These are phyloP conservation scores for Urocynchramus pylzowi DNA, from an alignment of 2,113 vertebrate species.

Conservation along the genomic window DNA sequence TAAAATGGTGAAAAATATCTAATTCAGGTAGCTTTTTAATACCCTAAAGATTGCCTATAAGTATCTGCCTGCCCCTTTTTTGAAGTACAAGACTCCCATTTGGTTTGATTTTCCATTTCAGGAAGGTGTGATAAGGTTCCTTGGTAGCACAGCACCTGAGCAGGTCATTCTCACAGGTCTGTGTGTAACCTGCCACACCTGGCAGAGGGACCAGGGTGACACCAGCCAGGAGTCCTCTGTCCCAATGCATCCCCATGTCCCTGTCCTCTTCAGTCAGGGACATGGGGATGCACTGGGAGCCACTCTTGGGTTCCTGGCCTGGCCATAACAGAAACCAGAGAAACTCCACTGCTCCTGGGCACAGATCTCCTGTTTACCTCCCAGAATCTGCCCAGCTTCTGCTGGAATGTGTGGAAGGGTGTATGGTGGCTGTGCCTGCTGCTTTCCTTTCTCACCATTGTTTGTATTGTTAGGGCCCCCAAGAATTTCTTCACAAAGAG, in stretches of 20 bases:
- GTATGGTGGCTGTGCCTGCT: not conserved
- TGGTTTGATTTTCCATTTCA: not conserved
- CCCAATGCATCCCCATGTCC: too few relatives aligned
- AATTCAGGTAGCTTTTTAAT: not conserved
- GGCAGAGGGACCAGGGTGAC: not conserved
- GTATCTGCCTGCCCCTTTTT: not conserved
- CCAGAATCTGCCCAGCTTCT: not conserved
- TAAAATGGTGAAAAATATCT: not conserved
- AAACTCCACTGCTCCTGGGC: not conserved
- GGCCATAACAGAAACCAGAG: not conserved
- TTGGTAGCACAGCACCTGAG: not conserved
- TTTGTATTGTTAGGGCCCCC: not conserved
- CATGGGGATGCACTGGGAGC: not conserved
- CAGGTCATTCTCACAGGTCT: not conserved
- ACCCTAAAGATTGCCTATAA: not conserved
- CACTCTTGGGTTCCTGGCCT: not conserved
- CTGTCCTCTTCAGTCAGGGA: not conserved
- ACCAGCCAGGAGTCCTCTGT: not conserved
- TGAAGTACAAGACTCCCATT: not conserved
- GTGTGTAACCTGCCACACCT: too few relatives aligned
- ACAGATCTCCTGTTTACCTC: not conserved
- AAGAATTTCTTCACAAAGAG: not conserved
- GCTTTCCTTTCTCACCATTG: not conserved
- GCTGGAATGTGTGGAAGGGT: accelerated
- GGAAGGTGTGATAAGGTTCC: not conserved